phyloP scores from a whole-genome alignment of 2,797 vertebrate species.

The Eidolon dupreanum region DNA sequence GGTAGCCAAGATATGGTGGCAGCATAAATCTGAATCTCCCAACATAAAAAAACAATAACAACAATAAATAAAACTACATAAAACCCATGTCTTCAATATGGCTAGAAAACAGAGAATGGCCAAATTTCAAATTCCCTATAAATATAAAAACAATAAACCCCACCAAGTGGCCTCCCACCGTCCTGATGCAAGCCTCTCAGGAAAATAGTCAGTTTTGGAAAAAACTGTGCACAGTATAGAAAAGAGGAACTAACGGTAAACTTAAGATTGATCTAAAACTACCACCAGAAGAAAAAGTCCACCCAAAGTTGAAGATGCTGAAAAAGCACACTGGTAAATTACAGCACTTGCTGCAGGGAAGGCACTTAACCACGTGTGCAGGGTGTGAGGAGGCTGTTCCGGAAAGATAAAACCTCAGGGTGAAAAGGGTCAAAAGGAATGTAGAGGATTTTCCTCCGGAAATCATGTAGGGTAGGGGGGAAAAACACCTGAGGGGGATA shows the following conservation, averaged over 20 bases:
- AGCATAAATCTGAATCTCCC: neutral
- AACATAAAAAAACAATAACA: neutral
- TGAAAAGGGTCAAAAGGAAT: neutral
- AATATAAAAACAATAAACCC: neutral
- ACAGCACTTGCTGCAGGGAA: neutral
- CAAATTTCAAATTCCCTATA: neutral
- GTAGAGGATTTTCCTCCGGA: neutral
- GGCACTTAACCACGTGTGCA: neutral
- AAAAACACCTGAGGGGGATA: neutral
- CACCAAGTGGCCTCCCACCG: neutral
- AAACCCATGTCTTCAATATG: neutral
- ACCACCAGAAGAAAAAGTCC: neutral
- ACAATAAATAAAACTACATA: neutral
- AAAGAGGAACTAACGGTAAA: neutral
- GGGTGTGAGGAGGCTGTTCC: neutral
- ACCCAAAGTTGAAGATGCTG: neutral
- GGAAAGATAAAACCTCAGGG: neutral
- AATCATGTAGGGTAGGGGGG: neutral
- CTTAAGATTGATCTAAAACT: neutral
- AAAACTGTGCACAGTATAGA: neutral
- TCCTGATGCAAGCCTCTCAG: neutral
- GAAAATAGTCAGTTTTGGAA: neutral
- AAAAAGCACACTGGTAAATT: neutral
- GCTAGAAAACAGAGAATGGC: neutral
- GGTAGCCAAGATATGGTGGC: neutral